phyloP scores from a whole-genome alignment of 2,888 invertebrate species.

The Lasiommata megera region DNA sequence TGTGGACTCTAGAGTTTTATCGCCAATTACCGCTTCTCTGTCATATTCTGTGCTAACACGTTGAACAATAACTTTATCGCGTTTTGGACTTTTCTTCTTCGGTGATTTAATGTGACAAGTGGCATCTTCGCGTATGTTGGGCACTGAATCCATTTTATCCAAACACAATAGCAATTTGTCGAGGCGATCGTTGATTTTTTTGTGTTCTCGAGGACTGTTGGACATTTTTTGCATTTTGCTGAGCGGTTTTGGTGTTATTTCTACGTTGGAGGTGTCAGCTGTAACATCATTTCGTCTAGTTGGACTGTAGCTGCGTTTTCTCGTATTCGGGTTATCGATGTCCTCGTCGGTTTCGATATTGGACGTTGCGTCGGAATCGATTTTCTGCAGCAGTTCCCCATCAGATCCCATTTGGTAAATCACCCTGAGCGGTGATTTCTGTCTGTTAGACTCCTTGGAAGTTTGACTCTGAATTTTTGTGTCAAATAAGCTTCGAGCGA shows the following conservation, averaged over 20 bases:
- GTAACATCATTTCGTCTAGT: conserved; percentile 26
- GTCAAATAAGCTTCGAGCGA: conserved; percentile 33
- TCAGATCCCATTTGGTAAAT: conserved; percentile 41
- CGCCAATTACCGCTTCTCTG: conserved; percentile 18
- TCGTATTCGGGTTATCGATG: conserved; percentile 35
- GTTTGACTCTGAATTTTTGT: conserved; percentile 27
- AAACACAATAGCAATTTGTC: conserved; percentile 28
- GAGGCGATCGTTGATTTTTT: conserved; percentile 16
- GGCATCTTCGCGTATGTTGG: not conserved
- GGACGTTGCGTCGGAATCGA: conserved; percentile 40
- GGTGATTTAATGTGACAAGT: not conserved
- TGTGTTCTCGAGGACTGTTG: conserved; percentile 32
- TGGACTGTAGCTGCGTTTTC: conserved; percentile 55
- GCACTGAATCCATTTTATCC: conserved; percentile 10
- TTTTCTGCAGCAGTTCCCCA: conserved; percentile 23
- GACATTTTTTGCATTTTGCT: conserved; percentile 58
- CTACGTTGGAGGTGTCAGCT: conserved; percentile 25
- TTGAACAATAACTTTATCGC: conserved; percentile 16
- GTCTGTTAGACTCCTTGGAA: conserved; percentile 3
- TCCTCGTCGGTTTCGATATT: conserved; percentile 34
- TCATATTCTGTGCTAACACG: conserved; percentile 24
- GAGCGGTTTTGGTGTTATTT: conserved; percentile 58
- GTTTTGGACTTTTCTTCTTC: not conserved
- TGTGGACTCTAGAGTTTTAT: conserved; percentile 14
- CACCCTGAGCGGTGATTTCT: conserved; percentile 39